phyloP scores from a whole-genome alignment of 1,140 invertebrate genomes.

The Mya arenaria region DNA sequence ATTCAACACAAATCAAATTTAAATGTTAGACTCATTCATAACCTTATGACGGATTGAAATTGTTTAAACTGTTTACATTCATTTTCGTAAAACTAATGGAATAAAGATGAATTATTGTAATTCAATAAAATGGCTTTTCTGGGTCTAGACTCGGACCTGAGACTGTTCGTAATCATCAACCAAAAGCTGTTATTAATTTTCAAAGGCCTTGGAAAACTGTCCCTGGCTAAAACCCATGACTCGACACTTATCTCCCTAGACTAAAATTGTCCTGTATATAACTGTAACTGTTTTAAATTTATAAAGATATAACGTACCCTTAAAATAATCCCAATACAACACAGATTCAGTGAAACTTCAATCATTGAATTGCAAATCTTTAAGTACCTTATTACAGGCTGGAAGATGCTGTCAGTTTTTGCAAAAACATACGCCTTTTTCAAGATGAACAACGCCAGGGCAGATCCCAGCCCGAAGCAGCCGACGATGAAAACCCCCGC shows the following conservation, averaged over 20 bases:
- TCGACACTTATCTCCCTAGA: background rate
- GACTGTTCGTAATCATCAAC: no score
- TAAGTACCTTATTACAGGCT: background rate
- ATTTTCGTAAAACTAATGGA: background rate
- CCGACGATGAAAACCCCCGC: slow-evolving; percentile 75
- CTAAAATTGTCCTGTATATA: background rate
- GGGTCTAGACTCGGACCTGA: no score
- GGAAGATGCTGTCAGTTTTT: slow-evolving; percentile 4
- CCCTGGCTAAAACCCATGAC: background rate
- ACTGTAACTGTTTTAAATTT: background rate
- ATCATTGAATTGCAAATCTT: background rate
- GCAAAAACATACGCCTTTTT: slow-evolving; percentile 72
- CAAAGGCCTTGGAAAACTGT: background rate
- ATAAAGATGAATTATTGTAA: background rate
- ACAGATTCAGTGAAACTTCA: background rate
- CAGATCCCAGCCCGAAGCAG: slow-evolving; percentile 66
- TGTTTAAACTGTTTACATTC: background rate
- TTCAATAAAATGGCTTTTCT: background rate
- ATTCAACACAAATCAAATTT: background rate
- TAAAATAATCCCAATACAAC: background rate
- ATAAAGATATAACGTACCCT: background rate
- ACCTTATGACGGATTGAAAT: background rate
- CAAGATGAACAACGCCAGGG: slow-evolving; percentile 70
- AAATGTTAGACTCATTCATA: background rate
- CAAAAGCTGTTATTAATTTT: no score